These are phyloP conservation scores for Leucozona laternaria DNA, from an alignment of 2,888 invertebrate genomes.

Conservation along the genomic window DNA sequence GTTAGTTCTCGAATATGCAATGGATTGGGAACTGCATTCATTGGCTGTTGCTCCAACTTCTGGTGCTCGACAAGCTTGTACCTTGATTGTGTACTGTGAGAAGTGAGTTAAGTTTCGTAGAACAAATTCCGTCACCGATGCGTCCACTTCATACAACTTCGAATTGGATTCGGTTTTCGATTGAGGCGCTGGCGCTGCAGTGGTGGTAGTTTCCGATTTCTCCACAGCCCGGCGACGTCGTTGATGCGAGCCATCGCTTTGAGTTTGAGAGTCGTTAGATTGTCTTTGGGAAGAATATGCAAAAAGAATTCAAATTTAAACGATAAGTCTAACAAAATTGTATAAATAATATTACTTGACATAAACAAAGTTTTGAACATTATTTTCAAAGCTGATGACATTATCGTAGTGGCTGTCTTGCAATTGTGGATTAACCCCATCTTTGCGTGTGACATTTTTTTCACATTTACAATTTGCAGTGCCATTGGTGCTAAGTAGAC, in stretches of 20 bases:
- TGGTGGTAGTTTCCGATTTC: not conserved
- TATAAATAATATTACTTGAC: slow-evolving; percentile 78
- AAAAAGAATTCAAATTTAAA: not conserved
- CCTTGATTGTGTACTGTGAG: slow-evolving; percentile 89
- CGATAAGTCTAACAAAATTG: not conserved
- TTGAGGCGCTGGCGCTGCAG: too few species aligned
- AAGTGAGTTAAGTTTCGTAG: slow-evolving; percentile 90
- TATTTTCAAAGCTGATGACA: slow-evolving; percentile 91
- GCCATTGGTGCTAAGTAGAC: slow-evolving; percentile 54
- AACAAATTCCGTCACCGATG: slow-evolving; percentile 84
- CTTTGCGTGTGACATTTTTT: slow-evolving; percentile 80
- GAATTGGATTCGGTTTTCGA: slow-evolving; percentile 72
- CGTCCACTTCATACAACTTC: slow-evolving; percentile 77
- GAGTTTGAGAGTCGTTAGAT: slow-evolving; percentile 56
- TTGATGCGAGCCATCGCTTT: slow-evolving; percentile 30
- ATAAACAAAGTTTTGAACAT: slow-evolving; percentile 91
- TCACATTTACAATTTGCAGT: slow-evolving; percentile 79
- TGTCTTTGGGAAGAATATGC: slow-evolving; percentile 59
- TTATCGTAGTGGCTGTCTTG: slow-evolving; percentile 86
- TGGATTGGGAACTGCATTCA: slow-evolving; percentile 85
- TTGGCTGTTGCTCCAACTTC: slow-evolving; percentile 54
- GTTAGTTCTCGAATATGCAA: slow-evolving; percentile 84
- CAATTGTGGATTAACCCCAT: slow-evolving; percentile 79
- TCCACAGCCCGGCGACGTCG: slow-evolving; percentile 72
- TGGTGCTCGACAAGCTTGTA: slow-evolving; percentile 90